Conservation (phyloP, 2,888 invertebrate genomes). For the Entomobrya multifasciata region DNA sequence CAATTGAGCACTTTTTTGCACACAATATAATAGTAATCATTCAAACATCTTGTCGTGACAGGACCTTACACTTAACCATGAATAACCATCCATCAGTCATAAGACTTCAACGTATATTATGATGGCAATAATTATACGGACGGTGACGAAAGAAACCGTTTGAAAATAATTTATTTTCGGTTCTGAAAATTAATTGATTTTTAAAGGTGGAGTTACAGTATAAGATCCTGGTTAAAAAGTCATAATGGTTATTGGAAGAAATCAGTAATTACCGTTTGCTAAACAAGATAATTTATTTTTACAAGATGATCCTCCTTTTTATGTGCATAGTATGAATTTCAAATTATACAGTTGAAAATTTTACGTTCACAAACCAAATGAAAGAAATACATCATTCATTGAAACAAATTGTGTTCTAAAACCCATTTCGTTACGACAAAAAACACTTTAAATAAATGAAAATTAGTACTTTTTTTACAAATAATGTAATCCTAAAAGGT, state of each 20-base stretch:
- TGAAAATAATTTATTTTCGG: constrained; percentile 48
- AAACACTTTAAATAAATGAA: constrained; percentile 32
- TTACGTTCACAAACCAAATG: too few relatives aligned
- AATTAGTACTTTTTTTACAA: constrained; percentile 28
- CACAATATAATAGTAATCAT: constrained; percentile 22
- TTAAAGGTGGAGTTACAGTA: not conserved
- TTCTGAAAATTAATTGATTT: constrained; percentile 45
- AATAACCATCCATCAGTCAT: not conserved
- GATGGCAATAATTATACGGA: not conserved
- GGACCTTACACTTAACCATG: constrained; percentile 59
- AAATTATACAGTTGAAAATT: too few relatives aligned
- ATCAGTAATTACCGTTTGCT: not conserved
- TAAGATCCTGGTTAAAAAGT: constrained; percentile 30
- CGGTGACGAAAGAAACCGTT: constrained; percentile 45
- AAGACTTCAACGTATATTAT: not conserved
- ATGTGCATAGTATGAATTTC: too few relatives aligned
- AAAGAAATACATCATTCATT: not conserved
- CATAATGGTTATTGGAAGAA: too few relatives aligned
- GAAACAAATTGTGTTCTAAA: not conserved
- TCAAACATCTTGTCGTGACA: constrained; percentile 47
- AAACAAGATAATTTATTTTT: not conserved
- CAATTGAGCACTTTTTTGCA: not conserved
- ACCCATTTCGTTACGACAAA: not conserved
- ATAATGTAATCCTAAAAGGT: not conserved
- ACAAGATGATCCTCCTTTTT: too few relatives aligned